phyloP scores from a whole-genome alignment of 1,140 invertebrate genomes.

The Brachionus plicatilis region DNA sequence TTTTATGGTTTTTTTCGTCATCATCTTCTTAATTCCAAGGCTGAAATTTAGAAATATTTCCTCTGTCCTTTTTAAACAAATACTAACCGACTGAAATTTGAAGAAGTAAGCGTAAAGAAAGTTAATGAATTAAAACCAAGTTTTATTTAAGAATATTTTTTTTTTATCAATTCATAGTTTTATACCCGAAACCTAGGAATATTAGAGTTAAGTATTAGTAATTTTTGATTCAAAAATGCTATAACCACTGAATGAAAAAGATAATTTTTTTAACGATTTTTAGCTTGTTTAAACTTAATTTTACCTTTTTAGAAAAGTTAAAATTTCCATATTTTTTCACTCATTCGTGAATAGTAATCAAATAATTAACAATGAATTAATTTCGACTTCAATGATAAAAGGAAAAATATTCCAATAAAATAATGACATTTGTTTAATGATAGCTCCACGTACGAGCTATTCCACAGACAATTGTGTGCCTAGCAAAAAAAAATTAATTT shows the following conservation, averaged over 20 bases:
- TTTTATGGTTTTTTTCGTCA: no score
- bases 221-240: background rate
- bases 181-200: no score
- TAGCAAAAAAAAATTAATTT: background rate
- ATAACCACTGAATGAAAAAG: background rate
- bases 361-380: slow-evolving; percentile 6
- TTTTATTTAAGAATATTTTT: no score
- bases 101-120: no score
- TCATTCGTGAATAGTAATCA: background rate
- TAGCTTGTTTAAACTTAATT: background rate
- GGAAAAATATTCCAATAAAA: slow-evolving; percentile 8
- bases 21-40: no score
- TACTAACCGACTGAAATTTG: no score
- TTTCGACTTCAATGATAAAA: background rate
- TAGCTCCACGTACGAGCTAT: background rate
- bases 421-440: slow-evolving; percentile 6
- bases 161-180: no score
- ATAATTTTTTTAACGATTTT: background rate
- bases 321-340: slow-evolving; percentile 6
- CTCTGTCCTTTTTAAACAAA: no score
- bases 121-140: no score
- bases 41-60: no score
- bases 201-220: no score
- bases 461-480: background rate
- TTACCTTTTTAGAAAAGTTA: background rate